A percentile compares a stretch with the other conserved stretches of the same genome.
Conservation (phyloP, 1,140 invertebrate genomes). For the Meteorus sp. region DNA sequence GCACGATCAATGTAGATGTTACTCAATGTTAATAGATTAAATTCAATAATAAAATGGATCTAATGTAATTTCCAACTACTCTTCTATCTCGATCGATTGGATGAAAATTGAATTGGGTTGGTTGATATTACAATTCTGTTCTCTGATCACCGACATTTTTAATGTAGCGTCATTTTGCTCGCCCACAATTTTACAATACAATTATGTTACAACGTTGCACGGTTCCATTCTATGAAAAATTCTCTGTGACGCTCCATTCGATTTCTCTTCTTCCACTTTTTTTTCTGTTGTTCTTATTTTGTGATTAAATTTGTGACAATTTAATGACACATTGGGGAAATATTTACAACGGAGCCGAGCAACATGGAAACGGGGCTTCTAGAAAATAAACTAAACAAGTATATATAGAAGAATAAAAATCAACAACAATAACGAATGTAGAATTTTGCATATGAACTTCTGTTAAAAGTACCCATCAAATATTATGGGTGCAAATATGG, state of each 20-base stretch:
- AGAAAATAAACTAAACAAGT: constrained; percentile 53
- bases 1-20: no score
- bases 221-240: constrained; percentile 8
- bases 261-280: background rate
- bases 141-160: background rate
- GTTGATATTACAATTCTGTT: background rate
- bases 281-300: background rate
- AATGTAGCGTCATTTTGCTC: background rate
- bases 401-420: no score
- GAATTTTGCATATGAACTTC: background rate
- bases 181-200: constrained; percentile 6
- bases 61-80: no score
- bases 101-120: background rate
- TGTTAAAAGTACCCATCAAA: constrained; percentile 31
- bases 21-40: no score
- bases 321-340: no score
- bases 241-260: no score
- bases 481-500: background rate
- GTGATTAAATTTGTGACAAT: background rate
- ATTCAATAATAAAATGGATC: no score
- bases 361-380: constrained; percentile 46
- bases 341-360: constrained; percentile 42
- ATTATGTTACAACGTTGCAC: constrained; percentile 15
- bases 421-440: constrained; percentile 45
- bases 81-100: no score